These are phyloP conservation scores for Malurus melanocephalus DNA, from an alignment of 2,113 vertebrate species.

Conservation along the genomic window DNA sequence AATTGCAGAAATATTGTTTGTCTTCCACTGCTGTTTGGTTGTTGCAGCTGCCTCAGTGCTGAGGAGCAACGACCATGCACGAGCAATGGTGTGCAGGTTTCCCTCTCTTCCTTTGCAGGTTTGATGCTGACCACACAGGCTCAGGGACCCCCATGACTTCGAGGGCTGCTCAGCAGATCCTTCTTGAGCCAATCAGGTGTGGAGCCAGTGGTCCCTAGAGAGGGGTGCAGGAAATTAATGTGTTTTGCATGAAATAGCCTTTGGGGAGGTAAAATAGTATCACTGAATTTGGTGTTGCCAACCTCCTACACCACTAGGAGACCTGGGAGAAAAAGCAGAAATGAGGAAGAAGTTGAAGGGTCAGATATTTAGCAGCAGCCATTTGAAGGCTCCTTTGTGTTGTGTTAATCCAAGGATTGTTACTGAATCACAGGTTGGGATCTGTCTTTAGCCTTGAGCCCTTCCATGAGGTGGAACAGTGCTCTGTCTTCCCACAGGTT, in stretches of 20 bases:
- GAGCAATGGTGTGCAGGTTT: accelerated
- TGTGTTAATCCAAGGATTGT: background rate
- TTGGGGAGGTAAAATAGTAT: background rate
- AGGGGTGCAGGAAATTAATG: background rate
- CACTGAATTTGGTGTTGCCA: background rate
- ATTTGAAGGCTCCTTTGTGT: background rate
- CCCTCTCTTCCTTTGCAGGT: background rate
- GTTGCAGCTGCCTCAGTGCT: background rate
- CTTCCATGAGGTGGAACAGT: background rate
- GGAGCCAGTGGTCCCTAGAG: background rate
- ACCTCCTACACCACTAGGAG: background rate
- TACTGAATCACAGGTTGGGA: background rate
- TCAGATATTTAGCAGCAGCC: background rate
- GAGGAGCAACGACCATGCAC: background rate
- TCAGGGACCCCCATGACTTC: background rate
- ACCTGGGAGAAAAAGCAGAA: background rate
- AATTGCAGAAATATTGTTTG: background rate
- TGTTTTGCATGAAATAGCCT: background rate
- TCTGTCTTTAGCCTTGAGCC: background rate
- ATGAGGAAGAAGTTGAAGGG: background rate
- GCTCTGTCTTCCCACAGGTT: background rate
- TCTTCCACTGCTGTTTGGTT: background rate
- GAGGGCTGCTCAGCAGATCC: background rate
- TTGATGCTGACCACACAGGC: background rate
- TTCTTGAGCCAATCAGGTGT: background rate